Percentiles rank a stretch among this genome's conserved stretches.
Conservation (phyloP, 2,888 invertebrate genomes). For the Xestia ashworthii region DNA sequence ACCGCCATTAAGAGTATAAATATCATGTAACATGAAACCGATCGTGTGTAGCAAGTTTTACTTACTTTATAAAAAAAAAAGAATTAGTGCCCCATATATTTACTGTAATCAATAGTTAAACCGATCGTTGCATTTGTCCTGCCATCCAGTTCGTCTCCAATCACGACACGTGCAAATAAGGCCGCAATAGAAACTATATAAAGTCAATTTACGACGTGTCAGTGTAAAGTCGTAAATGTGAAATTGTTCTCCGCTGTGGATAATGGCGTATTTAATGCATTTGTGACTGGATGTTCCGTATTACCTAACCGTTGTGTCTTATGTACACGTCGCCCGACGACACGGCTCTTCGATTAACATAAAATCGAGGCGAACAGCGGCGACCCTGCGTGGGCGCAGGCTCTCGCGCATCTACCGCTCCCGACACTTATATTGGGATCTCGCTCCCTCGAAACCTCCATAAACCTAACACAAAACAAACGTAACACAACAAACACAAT, state of each 20-base stretch:
- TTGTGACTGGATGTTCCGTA: slow-evolving; percentile 77
- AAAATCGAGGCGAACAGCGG: slow-evolving; percentile 82
- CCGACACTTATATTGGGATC: slow-evolving; percentile 61
- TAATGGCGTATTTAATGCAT: slow-evolving; percentile 85
- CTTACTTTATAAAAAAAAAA: not conserved
- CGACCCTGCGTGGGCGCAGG: slow-evolving; percentile 85
- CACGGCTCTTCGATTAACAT: slow-evolving; percentile 91
- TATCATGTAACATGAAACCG: slow-evolving; percentile 14
- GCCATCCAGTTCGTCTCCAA: slow-evolving; percentile 57
- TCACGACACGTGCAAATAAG: slow-evolving; percentile 80
- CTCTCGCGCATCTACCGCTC: slow-evolving; percentile 70
- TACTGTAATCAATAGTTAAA: slow-evolving; percentile 31
- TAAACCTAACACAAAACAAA: slow-evolving; percentile 60
- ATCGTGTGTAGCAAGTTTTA: slow-evolving; percentile 8
- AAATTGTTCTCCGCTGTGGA: slow-evolving; percentile 84
- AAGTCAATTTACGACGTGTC: slow-evolving; percentile 85
- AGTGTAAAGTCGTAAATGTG: slow-evolving; percentile 87
- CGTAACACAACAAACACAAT: slow-evolving; percentile 60
- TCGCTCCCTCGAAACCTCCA: slow-evolving; percentile 53
- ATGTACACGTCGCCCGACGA: slow-evolving; percentile 79
- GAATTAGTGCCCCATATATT: slow-evolving; percentile 12
- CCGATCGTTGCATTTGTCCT: slow-evolving; percentile 26
- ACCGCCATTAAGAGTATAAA: not conserved
- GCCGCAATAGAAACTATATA: slow-evolving; percentile 83
- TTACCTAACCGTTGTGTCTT: slow-evolving; percentile 78